These are phyloP conservation scores for Nibea albiflora DNA, from an alignment of 2,113 vertebrate genomes.

Conservation along the genomic window DNA sequence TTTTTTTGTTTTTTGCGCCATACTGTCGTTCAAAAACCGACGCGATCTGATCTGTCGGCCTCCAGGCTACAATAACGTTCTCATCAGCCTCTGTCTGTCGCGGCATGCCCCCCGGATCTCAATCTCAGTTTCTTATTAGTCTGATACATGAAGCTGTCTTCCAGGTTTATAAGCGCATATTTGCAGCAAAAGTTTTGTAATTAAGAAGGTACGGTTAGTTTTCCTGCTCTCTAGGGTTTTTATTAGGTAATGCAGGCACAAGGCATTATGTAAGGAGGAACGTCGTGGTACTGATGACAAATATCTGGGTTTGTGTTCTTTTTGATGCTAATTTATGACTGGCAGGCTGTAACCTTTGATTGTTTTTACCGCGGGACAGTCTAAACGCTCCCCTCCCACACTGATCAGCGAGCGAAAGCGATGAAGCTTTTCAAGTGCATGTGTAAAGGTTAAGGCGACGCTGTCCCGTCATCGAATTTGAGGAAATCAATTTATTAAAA, in stretches of 20 bases:
- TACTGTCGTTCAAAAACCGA: constrained; percentile 29
- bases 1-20: constrained; percentile 46
- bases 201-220: constrained; percentile 46
- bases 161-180: constrained; percentile 68
- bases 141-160: constrained; percentile 60
- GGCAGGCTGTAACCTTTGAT: constrained; percentile 40
- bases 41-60: constrained; percentile 3
- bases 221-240: constrained; percentile 41
- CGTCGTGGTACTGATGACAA: constrained; percentile 52
- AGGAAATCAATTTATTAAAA: constrained; percentile 1
- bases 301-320: constrained; percentile 45
- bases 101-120: constrained; percentile 29
- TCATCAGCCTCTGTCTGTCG: constrained; percentile 29
- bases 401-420: constrained; percentile 12
- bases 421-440: constrained; percentile 30
- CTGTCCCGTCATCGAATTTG: constrained; percentile 33
- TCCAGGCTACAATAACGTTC: constrained; percentile 21
- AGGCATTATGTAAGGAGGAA: constrained; percentile 41
- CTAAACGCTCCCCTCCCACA: constrained; percentile 17
- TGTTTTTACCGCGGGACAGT: constrained; percentile 36
- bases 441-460: constrained; percentile 18
- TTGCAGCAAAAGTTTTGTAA: constrained; percentile 67
- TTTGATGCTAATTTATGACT: constrained; percentile 49
- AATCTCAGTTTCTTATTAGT: constrained; percentile 40
- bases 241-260: constrained; percentile 34